phyloP scores from a whole-genome alignment of 1,140 invertebrate species.

The Diabrotica virgifera region DNA sequence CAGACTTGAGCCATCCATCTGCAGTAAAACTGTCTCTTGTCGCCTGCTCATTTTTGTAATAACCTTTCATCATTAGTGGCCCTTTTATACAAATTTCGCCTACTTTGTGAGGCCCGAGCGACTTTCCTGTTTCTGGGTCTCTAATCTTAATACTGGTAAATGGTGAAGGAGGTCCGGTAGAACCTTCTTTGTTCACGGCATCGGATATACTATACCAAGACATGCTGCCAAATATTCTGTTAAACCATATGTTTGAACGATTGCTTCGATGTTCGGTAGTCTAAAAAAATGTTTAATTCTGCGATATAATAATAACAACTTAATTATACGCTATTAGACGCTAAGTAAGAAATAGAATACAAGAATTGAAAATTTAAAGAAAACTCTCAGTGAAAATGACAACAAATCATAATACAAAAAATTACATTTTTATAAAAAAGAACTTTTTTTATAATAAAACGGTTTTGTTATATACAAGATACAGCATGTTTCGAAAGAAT shows the following conservation, averaged over 20 bases:
- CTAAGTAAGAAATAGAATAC: too few relatives aligned
- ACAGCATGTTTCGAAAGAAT: too few relatives aligned
- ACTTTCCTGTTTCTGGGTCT: conserved; percentile 59
- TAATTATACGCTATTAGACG: too few relatives aligned
- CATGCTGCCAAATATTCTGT: conserved; percentile 60
- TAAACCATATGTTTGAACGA: conserved; percentile 62
- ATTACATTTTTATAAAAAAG: too few relatives aligned
- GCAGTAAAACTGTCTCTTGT: conserved; percentile 65
- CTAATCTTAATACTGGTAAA: conserved; percentile 59
- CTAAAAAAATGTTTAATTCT: background rate
- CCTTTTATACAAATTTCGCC: conserved; percentile 72
- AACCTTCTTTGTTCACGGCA: conserved; percentile 50
- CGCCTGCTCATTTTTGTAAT: conserved; percentile 66
- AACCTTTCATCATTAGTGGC: conserved; percentile 62
- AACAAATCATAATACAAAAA: too few relatives aligned
- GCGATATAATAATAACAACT: too few relatives aligned
- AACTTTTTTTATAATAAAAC: too few relatives aligned
- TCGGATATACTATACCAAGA: conserved; percentile 2
- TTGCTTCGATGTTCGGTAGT: background rate
- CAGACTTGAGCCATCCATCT: conserved; percentile 78
- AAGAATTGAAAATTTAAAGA: too few relatives aligned
- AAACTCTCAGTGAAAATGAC: too few relatives aligned
- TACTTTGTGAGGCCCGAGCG: conserved; percentile 56
- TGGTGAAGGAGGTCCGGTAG: conserved; percentile 55
- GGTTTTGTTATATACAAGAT: too few relatives aligned